Conservation (phyloP, 2,113 vertebrate species). For the Phyllostomus hastatus region DNA sequence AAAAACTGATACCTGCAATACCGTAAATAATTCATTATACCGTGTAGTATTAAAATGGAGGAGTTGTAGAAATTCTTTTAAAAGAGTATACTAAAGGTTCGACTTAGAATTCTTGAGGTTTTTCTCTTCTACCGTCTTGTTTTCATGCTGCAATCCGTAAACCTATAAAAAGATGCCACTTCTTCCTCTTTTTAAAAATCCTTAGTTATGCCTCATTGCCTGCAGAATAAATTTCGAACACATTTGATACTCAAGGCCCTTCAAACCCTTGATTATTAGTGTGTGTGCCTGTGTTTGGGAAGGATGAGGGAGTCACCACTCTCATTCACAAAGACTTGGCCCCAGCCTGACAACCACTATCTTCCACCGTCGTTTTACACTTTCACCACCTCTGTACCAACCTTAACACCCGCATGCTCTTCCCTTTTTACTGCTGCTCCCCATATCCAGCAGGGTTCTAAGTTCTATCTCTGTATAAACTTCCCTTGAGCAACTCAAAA, state of each 20-base stretch:
- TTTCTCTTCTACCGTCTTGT: background rate
- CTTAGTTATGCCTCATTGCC: background rate
- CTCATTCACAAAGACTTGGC: background rate
- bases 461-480: background rate
- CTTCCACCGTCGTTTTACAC: background rate
- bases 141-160: background rate
- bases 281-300: background rate
- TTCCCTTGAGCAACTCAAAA: background rate
- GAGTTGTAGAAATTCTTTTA: background rate
- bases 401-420: background rate
- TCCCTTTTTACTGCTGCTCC: background rate
- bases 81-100: background rate
- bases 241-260: background rate
- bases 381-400: background rate
- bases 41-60: background rate
- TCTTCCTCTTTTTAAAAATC: background rate
- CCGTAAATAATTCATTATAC: background rate
- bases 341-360: background rate
- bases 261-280: background rate
- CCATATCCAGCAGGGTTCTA: background rate
- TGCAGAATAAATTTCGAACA: background rate
- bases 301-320: background rate
- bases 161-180: background rate
- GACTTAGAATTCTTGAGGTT: background rate
- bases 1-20: background rate